phyloP scores from a whole-genome alignment of 1,140 invertebrate species.

The Drosophila azteca region DNA sequence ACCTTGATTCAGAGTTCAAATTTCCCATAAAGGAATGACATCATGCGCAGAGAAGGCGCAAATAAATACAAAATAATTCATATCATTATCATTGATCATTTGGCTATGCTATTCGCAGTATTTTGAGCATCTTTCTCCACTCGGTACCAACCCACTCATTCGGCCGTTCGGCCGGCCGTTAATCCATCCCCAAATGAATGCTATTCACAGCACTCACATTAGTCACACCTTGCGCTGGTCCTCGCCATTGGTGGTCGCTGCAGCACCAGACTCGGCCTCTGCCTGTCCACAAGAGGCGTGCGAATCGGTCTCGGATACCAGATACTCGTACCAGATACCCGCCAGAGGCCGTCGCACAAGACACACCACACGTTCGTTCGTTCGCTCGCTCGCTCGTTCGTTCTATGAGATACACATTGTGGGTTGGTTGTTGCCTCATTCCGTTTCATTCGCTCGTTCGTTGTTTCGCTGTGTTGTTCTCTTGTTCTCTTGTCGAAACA shows the following conservation, averaged over 20 bases:
- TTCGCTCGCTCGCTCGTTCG: conserved; percentile 14
- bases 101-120: neutral
- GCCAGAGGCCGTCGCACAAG: too few relatives aligned
- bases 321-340: conserved; percentile 46
- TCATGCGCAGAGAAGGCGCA: too few relatives aligned
- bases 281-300: conserved; percentile 27
- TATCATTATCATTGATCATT: neutral
- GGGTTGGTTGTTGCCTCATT: conserved; percentile 18
- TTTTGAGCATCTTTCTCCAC: neutral
- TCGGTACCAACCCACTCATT: too few relatives aligned
- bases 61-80: neutral
- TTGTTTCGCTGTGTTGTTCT: neutral
- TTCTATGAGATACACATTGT: conserved; percentile 49
- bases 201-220: conserved; percentile 30
- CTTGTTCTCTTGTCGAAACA: conserved; percentile 1
- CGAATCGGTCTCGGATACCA: conserved; percentile 23
- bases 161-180: too few relatives aligned
- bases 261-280: neutral
- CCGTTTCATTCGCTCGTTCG: too few relatives aligned
- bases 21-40: too few relatives aligned
- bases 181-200: too few relatives aligned
- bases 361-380: too few relatives aligned
- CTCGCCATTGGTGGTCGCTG: conserved; percentile 47
- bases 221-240: conserved; percentile 38
- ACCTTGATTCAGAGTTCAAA: too few relatives aligned